A percentile compares a stretch with the other conserved stretches of the same genome.
These are phyloP conservation scores for Enteromius trimaculatus DNA, from an alignment of 2,797 vertebrate genomes.

Conservation along the genomic window DNA sequence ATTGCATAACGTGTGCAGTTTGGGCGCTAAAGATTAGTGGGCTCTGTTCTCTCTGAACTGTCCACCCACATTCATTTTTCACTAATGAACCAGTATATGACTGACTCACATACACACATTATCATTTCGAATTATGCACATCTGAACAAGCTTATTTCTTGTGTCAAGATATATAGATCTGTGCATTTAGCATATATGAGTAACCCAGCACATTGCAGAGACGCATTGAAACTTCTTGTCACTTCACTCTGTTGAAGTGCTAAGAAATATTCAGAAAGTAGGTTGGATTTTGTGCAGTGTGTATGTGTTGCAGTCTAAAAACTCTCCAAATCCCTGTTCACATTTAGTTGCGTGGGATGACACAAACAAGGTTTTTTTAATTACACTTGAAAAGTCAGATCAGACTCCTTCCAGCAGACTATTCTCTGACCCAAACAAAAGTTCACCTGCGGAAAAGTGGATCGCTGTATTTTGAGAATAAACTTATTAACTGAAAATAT, in stretches of 20 bases:
- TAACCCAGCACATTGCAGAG: not conserved
- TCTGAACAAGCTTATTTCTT: conserved; percentile 20
- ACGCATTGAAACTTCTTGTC: not conserved
- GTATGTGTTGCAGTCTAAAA: conserved; percentile 9
- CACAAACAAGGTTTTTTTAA: conserved; percentile 23
- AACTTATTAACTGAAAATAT: not conserved
- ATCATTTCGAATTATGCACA: conserved; percentile 45
- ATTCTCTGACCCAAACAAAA: conserved; percentile 19
- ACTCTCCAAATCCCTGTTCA: not conserved
- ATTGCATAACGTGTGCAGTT: conserved; percentile 74
- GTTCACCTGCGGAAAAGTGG: not conserved
- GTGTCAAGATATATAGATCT: not conserved
- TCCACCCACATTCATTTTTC: conserved; percentile 73
- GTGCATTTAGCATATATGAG: conserved; percentile 10
- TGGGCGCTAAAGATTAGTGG: conserved; percentile 62
- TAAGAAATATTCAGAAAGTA: not conserved
- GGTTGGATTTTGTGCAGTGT: not conserved
- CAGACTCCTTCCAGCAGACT: conserved; percentile 33
- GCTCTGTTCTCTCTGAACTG: conserved; percentile 65
- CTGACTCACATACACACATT: conserved; percentile 59
- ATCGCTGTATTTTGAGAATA: conserved; percentile 17
- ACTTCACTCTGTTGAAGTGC: not conserved
- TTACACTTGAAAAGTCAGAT: conserved; percentile 34
- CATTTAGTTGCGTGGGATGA: conserved; percentile 11
- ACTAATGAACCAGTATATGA: conserved; percentile 72